A percentile compares a stretch with the other conserved stretches of the same genome.
Conservation (phyloP, 2,113 vertebrate genomes). For the Aphyosemion australe region DNA sequence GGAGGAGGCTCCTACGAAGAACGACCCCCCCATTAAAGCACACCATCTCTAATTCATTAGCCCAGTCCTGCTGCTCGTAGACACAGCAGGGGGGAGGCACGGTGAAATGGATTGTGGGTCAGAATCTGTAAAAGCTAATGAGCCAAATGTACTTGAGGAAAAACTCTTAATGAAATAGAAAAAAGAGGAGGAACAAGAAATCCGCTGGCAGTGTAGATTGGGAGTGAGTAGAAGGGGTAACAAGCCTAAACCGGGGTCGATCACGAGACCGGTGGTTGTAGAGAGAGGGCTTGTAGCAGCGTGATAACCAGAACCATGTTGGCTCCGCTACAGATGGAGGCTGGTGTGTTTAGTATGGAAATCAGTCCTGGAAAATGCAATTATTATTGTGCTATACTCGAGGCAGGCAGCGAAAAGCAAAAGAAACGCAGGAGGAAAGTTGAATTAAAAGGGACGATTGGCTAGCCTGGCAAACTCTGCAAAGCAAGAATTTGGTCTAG, state of each 20-base stretch:
- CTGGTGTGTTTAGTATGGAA: slow-evolving; percentile 66
- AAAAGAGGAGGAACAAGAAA: slow-evolving; percentile 7
- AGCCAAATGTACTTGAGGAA: slow-evolving; percentile 39
- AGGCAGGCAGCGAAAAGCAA: slow-evolving; percentile 35
- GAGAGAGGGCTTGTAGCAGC: slow-evolving; percentile 49
- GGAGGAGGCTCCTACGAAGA: slow-evolving; percentile 18
- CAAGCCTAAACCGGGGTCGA: slow-evolving; percentile 38
- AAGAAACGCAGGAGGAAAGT: slow-evolving; percentile 29
- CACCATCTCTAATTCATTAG: slow-evolving; percentile 48
- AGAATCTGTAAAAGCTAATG: slow-evolving; percentile 44
- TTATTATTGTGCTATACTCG: slow-evolving; percentile 53
- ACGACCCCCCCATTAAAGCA: slow-evolving; percentile 25
- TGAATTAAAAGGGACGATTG: slow-evolving; percentile 34
- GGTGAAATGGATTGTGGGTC: slow-evolving; percentile 24
- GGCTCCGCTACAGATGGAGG: slow-evolving; percentile 39
- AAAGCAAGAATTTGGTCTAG: too few relatives aligned
- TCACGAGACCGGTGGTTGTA: slow-evolving; percentile 45
- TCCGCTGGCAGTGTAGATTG: slow-evolving; percentile 21
- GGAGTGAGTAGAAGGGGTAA: slow-evolving; percentile 16
- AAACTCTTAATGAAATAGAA: slow-evolving; percentile 35
- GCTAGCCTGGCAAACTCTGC: too few relatives aligned
- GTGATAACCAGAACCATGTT: slow-evolving; percentile 55
- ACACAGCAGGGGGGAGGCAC: slow-evolving; percentile 22
- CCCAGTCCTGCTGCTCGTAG: slow-evolving; percentile 29
- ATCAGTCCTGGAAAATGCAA: slow-evolving; percentile 61